These are phyloP conservation scores for Procavia capensis DNA, from an alignment of 2,113 vertebrate species.

Conservation along the genomic window DNA sequence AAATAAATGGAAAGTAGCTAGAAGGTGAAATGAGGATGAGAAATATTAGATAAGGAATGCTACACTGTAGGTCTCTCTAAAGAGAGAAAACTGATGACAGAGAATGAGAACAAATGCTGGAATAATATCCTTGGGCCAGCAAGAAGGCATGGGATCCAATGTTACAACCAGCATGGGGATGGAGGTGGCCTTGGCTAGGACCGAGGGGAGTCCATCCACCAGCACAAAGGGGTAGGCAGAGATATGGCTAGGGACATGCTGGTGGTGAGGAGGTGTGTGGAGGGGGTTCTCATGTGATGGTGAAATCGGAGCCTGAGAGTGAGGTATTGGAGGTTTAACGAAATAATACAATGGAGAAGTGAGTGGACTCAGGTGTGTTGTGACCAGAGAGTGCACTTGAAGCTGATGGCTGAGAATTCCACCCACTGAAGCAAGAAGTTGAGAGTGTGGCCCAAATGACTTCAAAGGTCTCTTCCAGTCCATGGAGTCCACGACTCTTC, in stretches of 20 bases:
- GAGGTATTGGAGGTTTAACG: neutral
- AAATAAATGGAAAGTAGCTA: neutral
- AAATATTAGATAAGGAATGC: neutral
- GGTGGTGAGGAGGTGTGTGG: no score
- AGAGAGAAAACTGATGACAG: neutral
- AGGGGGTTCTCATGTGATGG: fast-evolving
- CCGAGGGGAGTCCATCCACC: neutral
- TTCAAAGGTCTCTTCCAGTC: neutral
- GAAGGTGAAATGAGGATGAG: neutral
- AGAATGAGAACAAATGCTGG: neutral
- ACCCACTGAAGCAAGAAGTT: neutral
- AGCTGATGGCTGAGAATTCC: neutral
- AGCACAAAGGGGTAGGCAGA: neutral
- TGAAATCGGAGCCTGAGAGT: neutral
- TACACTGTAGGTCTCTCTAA: neutral
- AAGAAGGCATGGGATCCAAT: neutral
- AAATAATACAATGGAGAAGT: no score
- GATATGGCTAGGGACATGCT: neutral
- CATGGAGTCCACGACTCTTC: no score
- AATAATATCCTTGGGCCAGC: neutral
- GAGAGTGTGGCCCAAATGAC: neutral
- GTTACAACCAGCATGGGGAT: neutral
- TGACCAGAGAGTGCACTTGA: neutral
- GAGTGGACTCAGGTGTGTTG: no score
- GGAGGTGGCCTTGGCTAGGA: neutral